Evolutionary conservation across 2,113 vertebrate genomes (phyloP), one percentile per base, ranked within the genome.

Genomic region (Origma solitaria): DNA sequence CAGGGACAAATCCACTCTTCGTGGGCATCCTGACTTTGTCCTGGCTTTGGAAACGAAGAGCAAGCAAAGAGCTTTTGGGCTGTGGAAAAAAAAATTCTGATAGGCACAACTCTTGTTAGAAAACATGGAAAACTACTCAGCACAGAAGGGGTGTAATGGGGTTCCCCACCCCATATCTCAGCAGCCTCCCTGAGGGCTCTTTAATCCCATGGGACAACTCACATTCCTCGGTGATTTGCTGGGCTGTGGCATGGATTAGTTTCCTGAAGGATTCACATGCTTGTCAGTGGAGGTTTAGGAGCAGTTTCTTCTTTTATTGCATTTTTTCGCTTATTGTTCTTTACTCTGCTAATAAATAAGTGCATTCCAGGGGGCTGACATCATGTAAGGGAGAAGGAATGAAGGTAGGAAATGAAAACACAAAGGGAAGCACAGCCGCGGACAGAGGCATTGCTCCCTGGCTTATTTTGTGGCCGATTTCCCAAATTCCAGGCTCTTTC

Each of bases 401-500:
- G 86, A 87, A 89, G 82, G 81, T 71, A 92, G 62, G 78, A 91
- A 91, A 95, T 86, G 42, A 92, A 85, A 95, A 78, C 54, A 76
- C 22, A 42, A 76, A 82, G 33, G 23, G 33, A 51, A 92, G 53
- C 66, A 69, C 78, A 91, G 54, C 25, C 45, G 47, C 19, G 33
- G 70, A 20, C 37, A 95, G 53, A 57, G 21, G 37, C 24, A 44
- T 61, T 82, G 23, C 31, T 56, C 61, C 42, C n/a, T 49, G 53
- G 10, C 22, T 87, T 84, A 27, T 82, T 89, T 91, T 20, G 80
- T 82, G 70, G 66, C 50, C 13, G 17, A 5, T 66, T 80, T 91
- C 86, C 70, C 58, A 70, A 91, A 93, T 66, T 38, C 71, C 58
- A 73, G 70, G 57, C 33, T 94, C 27, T 68, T 68, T 49, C 15